These are phyloP conservation scores for Dasysyrphus tricinctus DNA, from an alignment of 2,888 invertebrate genomes.

Conservation along the genomic window DNA sequence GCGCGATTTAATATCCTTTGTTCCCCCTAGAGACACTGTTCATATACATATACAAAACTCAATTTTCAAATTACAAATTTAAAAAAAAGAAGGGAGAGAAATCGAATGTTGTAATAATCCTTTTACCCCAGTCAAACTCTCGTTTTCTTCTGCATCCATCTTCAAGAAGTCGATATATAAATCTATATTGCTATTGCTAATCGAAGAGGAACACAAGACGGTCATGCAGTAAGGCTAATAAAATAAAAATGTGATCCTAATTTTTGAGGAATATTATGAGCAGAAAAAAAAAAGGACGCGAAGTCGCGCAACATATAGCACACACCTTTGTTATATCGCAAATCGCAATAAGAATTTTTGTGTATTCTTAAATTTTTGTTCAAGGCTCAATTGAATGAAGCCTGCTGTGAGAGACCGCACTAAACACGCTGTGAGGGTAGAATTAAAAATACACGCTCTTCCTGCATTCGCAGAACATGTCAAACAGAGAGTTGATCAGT, in stretches of 20 bases:
- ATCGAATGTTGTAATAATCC: constrained; percentile 47
- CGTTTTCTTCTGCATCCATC: constrained; percentile 15
- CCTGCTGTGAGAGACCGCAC: constrained; percentile 50
- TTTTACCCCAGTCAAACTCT: constrained; percentile 49
- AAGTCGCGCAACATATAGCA: constrained; percentile 59
- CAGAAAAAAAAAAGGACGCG: constrained; percentile 56
- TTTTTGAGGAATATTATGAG: constrained; percentile 60
- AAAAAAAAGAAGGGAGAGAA: background rate
- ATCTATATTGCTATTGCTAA: constrained; percentile 36
- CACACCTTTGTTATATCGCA: constrained; percentile 42
- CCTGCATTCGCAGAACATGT: constrained; percentile 66
- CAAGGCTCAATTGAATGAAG: constrained; percentile 6
- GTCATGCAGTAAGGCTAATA: constrained; percentile 63
- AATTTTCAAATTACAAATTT: constrained; percentile 50
- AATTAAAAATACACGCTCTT: constrained; percentile 24
- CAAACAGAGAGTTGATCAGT: constrained; percentile 49
- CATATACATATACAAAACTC: constrained; percentile 25
- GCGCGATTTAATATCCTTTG: constrained; percentile 43
- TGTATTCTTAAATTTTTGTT: background rate
- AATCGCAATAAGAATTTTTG: constrained; percentile 48
- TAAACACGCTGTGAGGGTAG: constrained; percentile 52
- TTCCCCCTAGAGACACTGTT: constrained; percentile 38
- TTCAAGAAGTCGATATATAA: constrained; percentile 7
- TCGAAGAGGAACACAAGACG: constrained; percentile 36
- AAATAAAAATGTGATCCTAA: constrained; percentile 65